Conservation (phyloP, 2,888 invertebrate genomes). For the Synanthedon myopaeformis region DNA sequence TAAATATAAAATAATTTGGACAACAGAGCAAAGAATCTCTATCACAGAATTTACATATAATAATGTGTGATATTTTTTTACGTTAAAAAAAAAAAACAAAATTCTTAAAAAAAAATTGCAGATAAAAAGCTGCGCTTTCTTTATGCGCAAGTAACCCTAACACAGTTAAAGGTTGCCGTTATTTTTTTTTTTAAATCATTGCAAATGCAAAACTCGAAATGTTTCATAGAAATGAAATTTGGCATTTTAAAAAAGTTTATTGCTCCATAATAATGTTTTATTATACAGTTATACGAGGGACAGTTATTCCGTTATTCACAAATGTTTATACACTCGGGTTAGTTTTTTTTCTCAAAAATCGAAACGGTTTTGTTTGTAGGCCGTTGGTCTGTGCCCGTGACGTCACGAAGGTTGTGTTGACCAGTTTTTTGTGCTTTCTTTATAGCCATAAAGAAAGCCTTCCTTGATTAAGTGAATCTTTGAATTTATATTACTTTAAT, state of each 20-base stretch:
- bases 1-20: too few species aligned
- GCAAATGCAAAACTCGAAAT: slow-evolving; percentile 2
- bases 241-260: slow-evolving; percentile 35
- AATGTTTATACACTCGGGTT: not conserved
- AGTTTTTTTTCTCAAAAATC: slow-evolving; percentile 15
- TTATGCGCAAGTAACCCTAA: too few species aligned
- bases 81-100: slow-evolving; percentile 6
- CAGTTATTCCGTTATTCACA: not conserved
- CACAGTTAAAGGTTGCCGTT: too few species aligned
- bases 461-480: not conserved
- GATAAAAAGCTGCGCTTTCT: not conserved
- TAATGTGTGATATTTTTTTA: too few species aligned
- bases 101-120: not conserved
- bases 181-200: too few species aligned
- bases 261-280: slow-evolving; percentile 17
- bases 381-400: slow-evolving; percentile 34
- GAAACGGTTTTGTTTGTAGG: slow-evolving; percentile 11
- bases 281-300: slow-evolving; percentile 5
- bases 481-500: too few species aligned
- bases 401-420: slow-evolving; percentile 15
- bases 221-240: slow-evolving; percentile 56
- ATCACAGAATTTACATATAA: too few species aligned
- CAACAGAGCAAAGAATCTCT: too few species aligned
- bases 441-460: not conserved
- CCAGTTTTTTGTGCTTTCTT: slow-evolving; percentile 9